Percentiles rank a stretch among this genome's conserved stretches.
phyloP scores from a whole-genome alignment of 1,140 invertebrate species.

The Microvelia longipes region DNA sequence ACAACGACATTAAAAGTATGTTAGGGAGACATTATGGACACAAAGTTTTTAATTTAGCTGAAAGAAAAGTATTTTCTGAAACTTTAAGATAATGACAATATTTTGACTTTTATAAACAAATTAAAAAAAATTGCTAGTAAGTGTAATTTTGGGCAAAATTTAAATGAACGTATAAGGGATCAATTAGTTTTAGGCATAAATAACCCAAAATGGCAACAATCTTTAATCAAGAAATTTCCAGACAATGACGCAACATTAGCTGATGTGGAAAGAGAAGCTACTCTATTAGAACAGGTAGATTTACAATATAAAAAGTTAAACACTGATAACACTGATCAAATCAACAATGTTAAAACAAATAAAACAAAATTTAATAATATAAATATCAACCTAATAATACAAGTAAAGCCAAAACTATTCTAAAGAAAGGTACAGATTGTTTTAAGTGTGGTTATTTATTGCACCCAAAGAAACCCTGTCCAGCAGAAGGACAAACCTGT shows the following conservation, averaged over 20 bases:
- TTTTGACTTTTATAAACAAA: neutral
- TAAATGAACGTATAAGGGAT: neutral
- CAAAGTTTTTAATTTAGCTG: neutral
- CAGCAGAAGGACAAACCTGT: neutral
- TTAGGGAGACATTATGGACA: neutral
- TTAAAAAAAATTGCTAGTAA: neutral
- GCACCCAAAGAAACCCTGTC: neutral
- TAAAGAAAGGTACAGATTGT: neutral
- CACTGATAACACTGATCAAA: neutral
- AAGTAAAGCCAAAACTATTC: neutral
- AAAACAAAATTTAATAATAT: neutral
- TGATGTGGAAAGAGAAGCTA: neutral
- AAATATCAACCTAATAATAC: neutral
- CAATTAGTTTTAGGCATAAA: neutral
- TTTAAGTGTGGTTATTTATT: neutral
- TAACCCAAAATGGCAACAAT: constrained; percentile 27
- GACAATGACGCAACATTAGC: neutral
- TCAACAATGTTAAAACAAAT: neutral
- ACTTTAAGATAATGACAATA: neutral
- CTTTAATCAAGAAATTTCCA: neutral
- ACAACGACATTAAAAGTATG: neutral
- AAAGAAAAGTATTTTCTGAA: neutral
- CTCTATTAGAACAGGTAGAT: neutral
- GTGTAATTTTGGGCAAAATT: neutral
- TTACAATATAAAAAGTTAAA: neutral